phyloP scores from a whole-genome alignment of 2,888 invertebrate genomes.

The Galerucella pusilla region DNA sequence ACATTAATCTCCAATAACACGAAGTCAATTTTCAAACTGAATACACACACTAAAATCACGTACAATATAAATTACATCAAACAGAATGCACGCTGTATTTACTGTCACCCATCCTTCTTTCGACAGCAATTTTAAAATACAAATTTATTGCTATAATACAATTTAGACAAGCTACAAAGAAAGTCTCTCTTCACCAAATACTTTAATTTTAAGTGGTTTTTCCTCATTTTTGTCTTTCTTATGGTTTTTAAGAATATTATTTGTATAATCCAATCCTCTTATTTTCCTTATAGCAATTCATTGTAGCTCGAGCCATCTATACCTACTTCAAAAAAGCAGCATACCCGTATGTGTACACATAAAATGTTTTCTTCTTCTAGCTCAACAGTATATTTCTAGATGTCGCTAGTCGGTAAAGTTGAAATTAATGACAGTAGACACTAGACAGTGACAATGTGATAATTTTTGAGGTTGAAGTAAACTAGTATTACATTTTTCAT shows the following conservation, averaged over 20 bases:
- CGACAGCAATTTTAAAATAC: not conserved
- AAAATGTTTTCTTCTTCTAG: not conserved
- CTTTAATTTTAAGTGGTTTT: too few species aligned
- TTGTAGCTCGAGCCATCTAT: too few species aligned
- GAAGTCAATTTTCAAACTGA: conserved; percentile 19
- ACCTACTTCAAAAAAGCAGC: too few species aligned
- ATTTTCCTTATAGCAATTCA: too few species aligned
- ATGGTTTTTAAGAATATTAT: too few species aligned
- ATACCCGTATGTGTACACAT: too few species aligned
- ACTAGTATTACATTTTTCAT: not conserved
- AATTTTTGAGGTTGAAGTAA: not conserved
- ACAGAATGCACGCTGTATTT: conserved; percentile 20
- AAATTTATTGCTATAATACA: conserved; percentile 3
- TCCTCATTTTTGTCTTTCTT: too few species aligned
- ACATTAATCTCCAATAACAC: conserved; percentile 17
- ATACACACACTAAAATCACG: conserved; percentile 25
- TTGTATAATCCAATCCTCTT: too few species aligned
- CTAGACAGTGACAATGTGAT: not conserved
- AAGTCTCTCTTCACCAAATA: not conserved
- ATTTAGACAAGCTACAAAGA: not conserved
- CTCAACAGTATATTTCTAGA: not conserved
- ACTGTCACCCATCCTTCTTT: conserved; percentile 16
- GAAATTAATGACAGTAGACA: not conserved
- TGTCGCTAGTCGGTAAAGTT: not conserved
- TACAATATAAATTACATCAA: conserved; percentile 13